Evolutionary conservation across 2,888 invertebrate species (phyloP), one percentile per base, ranked within the genome.

Genomic region (Sarcophaga rosellei): DNA sequence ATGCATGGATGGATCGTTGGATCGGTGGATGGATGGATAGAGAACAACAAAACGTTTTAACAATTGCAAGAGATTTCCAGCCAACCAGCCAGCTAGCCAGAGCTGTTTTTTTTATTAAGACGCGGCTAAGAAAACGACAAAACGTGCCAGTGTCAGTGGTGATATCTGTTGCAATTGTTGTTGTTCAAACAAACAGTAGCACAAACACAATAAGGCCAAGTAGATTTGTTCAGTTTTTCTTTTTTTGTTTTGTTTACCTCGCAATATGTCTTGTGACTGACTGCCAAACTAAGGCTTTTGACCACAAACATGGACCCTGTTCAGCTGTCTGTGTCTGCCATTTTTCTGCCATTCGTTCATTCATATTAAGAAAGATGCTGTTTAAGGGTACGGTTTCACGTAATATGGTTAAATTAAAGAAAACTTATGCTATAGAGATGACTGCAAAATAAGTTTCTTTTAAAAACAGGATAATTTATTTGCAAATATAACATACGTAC

Each of bases 171-270:
- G 57, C 69, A 69, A 47, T 53, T 68, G 74, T 62, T 70, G 70
- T 65, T 70, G 59, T 21, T 47, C 20, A 17, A 80, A 84, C n/a
- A n/a, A 75, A 84, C 84, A 81, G 86, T 86, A 86, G 86, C 86
- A 84, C 84, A 35, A 35, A 10, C 8, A 35, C 35, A 35, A 35
- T 35, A 81, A 86, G 86, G 86, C 86, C 84, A 86, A 86, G 81
- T 78, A 78, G 86, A 84, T 86, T 86, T 86, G 86, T 86, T 86
- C 68, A 76, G 70, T 83, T 6, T 35, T 35, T 35, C 6, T 35
- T 25, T 25, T 35, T 5, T 35, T 35, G 2, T 35, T 35, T 35
- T 5, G 5, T 5, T 35, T 83, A 68, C 65, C 70, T 73, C 73
- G 61, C 63, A 65, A 70, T 78, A 0, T 15, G 53, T 53, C 53